Percentiles rank a stretch among this genome's conserved stretches.
Evolutionary conservation across 1,140 invertebrate genomes (phyloP).

Genomic region (Drosophila pseudoananassae): DNA sequence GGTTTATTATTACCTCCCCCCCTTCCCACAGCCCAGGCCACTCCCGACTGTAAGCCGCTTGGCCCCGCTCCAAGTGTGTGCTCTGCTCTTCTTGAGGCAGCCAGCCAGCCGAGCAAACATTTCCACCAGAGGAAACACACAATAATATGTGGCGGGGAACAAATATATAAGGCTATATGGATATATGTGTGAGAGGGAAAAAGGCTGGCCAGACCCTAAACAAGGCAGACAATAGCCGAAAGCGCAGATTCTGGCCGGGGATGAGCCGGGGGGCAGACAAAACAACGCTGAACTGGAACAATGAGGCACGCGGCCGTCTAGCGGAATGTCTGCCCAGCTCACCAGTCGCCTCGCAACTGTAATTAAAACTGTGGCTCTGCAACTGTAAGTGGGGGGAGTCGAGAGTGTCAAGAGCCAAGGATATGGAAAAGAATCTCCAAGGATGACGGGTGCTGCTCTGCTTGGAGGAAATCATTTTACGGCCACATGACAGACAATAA

Average conservation of each 20-base stretch:
- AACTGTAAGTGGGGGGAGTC: slow-evolving; percentile 36
- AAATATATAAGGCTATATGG: slow-evolving; percentile 21
- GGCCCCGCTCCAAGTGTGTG: slow-evolving; percentile 43
- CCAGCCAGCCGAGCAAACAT: slow-evolving; percentile 71
- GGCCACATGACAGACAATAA: slow-evolving; percentile 77
- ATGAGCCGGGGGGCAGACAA: slow-evolving; percentile 13
- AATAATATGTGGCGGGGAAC: slow-evolving; percentile 48
- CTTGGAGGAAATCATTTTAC: slow-evolving; percentile 77
- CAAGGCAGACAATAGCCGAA: slow-evolving; percentile 77
- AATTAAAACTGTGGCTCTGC: slow-evolving; percentile 62
- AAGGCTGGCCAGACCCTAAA: slow-evolving; percentile 66
- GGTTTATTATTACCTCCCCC: slow-evolving; percentile 65
- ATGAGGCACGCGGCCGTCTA: slow-evolving; percentile 40
- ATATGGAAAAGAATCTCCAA: slow-evolving; percentile 62
- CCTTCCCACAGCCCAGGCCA: background rate
- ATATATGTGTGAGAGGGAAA: slow-evolving; percentile 27
- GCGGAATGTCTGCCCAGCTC: slow-evolving; percentile 40
- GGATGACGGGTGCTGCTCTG: slow-evolving; percentile 4
- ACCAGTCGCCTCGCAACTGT: slow-evolving; percentile 54
- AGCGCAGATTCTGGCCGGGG: slow-evolving; percentile 59
- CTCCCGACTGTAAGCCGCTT: slow-evolving; percentile 15
- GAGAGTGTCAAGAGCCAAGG: slow-evolving; percentile 74
- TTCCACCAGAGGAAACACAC: slow-evolving; percentile 67
- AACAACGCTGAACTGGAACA: slow-evolving; percentile 52
- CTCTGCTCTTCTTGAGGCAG: slow-evolving; percentile 61